phyloP scores from a whole-genome alignment of 2,888 invertebrate genomes.

The Tricholauxania praeusta region DNA sequence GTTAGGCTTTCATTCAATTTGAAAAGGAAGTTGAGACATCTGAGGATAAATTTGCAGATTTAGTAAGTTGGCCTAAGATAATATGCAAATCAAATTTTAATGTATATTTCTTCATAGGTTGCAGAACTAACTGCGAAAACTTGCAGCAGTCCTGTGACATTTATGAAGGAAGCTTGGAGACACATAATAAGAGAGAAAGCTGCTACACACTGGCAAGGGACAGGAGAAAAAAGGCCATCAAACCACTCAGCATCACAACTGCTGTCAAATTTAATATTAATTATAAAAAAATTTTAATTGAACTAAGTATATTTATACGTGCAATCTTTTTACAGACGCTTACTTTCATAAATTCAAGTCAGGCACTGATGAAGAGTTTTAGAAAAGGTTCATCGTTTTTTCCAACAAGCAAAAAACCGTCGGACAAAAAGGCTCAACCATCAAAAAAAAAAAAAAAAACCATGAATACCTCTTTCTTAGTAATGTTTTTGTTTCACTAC shows the following conservation, averaged over 20 bases:
- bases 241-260: no score
- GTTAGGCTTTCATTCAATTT: not conserved
- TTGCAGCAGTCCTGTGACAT: not conserved
- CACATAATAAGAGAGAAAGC: not conserved
- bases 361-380: conserved; percentile 16
- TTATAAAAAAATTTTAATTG: no score
- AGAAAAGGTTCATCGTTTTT: conserved; percentile 4
- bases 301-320: no score
- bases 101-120: not conserved
- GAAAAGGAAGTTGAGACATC: not conserved
- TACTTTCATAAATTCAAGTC: not conserved
- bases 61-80: not conserved
- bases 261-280: no score
- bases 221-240: no score
- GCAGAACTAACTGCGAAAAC: not conserved
- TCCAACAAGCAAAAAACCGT: conserved; percentile 21
- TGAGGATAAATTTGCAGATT: conserved; percentile 1
- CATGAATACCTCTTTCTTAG: no score
- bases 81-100: not conserved
- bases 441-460: not conserved
- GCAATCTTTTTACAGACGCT: not conserved
- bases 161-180: conserved; percentile 7
- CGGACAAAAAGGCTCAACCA: conserved; percentile 11
- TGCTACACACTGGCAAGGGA: not conserved
- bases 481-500: no score